phyloP scores from a whole-genome alignment of 1,140 invertebrate species.

The Uloborus diversus region DNA sequence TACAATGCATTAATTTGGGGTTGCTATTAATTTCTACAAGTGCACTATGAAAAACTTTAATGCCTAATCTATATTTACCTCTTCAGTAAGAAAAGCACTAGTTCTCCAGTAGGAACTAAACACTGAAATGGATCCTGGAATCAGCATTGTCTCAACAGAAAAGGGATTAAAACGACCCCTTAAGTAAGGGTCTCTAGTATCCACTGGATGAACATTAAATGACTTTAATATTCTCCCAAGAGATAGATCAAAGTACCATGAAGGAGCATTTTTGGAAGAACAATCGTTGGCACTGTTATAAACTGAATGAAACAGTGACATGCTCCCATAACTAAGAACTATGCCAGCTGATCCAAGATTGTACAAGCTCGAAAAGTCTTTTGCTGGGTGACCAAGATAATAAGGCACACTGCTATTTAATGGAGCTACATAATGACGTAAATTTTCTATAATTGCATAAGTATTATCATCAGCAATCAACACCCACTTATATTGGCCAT shows the following conservation, averaged over 20 bases:
- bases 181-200: slow-evolving; percentile 57
- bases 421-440: slow-evolving; percentile 60
- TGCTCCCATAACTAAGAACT: slow-evolving; percentile 55
- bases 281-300: slow-evolving; percentile 32
- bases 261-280: slow-evolving; percentile 6
- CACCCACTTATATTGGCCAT: slow-evolving; percentile 65
- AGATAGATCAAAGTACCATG: slow-evolving; percentile 55
- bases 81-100: slow-evolving; percentile 56
- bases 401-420: slow-evolving; percentile 54
- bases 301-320: slow-evolving; percentile 25
- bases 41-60: too few relatives aligned
- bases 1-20: slow-evolving; percentile 33
- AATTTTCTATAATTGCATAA: slow-evolving; percentile 66
- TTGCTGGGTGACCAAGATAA: slow-evolving; percentile 60
- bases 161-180: slow-evolving; percentile 59
- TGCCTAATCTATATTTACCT: slow-evolving; percentile 55
- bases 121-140: slow-evolving; percentile 59
- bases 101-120: slow-evolving; percentile 60
- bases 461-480: slow-evolving; percentile 66
- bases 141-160: slow-evolving; percentile 58
- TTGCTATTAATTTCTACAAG: too few relatives aligned
- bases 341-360: slow-evolving; percentile 59
- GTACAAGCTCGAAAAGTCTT: slow-evolving; percentile 57
- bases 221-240: slow-evolving; percentile 57
- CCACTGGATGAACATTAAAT: slow-evolving; percentile 50